Evolutionary conservation across 2,888 invertebrate species (phyloP).

Genomic region (Schrankia costaestrigalis): DNA sequence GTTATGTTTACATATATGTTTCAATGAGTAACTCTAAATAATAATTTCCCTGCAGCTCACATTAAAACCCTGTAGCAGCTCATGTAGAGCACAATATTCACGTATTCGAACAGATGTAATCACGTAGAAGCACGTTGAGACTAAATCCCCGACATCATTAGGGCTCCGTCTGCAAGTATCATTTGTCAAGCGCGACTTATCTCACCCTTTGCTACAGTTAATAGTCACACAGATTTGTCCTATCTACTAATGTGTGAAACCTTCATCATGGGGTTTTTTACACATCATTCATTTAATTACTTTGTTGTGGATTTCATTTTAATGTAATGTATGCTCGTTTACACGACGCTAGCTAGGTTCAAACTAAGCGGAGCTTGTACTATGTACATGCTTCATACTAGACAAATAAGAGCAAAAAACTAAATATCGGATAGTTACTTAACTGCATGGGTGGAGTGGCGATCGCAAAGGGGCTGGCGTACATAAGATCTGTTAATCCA

Average conservation of each 20-base stretch:
- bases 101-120: conserved; percentile 27
- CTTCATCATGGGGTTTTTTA: conserved; percentile 33
- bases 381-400: too few species aligned
- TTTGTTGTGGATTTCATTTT: conserved; percentile 7
- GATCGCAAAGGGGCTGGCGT: too few species aligned
- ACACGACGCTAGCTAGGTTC: too few species aligned
- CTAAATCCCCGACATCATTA: conserved; percentile 51
- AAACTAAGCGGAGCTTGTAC: too few species aligned
- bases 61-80: too few species aligned
- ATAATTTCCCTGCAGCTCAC: too few species aligned
- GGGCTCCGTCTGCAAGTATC: conserved; percentile 30
- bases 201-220: conserved; percentile 48
- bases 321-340: conserved; percentile 6
- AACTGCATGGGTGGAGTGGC: too few species aligned
- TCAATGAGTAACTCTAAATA: too few species aligned
- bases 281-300: conserved; percentile 19
- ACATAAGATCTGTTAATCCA: too few species aligned
- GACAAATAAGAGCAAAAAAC: too few species aligned
- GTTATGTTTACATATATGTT: too few species aligned
- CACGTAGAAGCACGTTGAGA: conserved; percentile 22
- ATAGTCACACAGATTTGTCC: conserved; percentile 51
- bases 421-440: too few species aligned
- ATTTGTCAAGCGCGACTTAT: conserved; percentile 60
- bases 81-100: conserved; percentile 14
- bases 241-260: conserved; percentile 30